These are phyloP conservation scores for Trichomycterus rosablanca DNA, from an alignment of 2,113 vertebrate species.

Conservation along the genomic window DNA sequence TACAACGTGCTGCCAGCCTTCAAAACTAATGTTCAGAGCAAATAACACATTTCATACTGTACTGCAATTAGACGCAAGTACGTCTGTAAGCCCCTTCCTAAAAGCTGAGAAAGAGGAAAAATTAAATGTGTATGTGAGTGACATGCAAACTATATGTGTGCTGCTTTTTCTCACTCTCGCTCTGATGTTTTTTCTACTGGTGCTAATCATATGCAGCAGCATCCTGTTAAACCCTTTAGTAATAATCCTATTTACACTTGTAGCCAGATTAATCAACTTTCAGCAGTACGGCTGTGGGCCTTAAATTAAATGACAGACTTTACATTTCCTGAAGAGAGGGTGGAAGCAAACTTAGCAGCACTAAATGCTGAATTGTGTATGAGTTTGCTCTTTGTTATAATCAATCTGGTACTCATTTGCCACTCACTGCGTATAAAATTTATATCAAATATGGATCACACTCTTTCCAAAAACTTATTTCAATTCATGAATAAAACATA, in stretches of 20 bases:
- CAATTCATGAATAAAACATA: too few species aligned
- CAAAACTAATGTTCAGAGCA: too few species aligned
- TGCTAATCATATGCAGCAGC: constrained; percentile 56
- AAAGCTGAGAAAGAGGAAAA: constrained; percentile 9
- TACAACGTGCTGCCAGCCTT: too few species aligned
- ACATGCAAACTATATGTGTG: constrained; percentile 34
- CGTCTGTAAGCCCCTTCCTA: constrained; percentile 12
- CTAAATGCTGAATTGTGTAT: too few species aligned
- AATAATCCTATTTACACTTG: constrained; percentile 70
- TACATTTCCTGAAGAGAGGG: constrained; percentile 6
- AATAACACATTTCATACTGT: constrained; percentile 68
- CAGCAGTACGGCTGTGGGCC: constrained; percentile 53
- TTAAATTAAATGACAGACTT: constrained; percentile 10
- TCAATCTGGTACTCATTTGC: too few species aligned
- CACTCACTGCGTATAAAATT: too few species aligned
- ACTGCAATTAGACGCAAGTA: constrained; percentile 63
- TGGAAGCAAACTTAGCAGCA: too few species aligned
- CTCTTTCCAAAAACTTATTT: too few species aligned
- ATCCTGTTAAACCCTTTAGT: constrained; percentile 60
- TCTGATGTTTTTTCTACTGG: constrained; percentile 43
- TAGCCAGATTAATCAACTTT: constrained; percentile 70
- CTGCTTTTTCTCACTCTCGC: constrained; percentile 29
- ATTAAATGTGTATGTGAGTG: constrained; percentile 17
- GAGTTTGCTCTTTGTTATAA: too few species aligned
- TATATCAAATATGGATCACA: too few species aligned